These are phyloP conservation scores for Peromyscus polionotus DNA, from an alignment of 2,113 vertebrate genomes.

Conservation along the genomic window DNA sequence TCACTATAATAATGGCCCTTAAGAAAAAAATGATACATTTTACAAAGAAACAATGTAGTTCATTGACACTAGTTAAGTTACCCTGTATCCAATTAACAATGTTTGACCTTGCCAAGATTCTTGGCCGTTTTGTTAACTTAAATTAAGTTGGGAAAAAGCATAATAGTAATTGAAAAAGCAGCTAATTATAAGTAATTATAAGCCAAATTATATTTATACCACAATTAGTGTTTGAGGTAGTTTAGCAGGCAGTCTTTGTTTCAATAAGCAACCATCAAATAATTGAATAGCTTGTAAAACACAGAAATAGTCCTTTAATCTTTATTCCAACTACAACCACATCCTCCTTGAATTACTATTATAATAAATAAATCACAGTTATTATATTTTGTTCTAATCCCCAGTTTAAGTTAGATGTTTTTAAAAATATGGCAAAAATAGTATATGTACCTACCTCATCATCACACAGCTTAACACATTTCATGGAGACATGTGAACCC, in stretches of 20 bases:
- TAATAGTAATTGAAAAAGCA: slow-evolving; percentile 79
- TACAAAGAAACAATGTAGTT: slow-evolving; percentile 58
- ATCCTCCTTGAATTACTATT: slow-evolving; percentile 69
- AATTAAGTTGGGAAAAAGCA: slow-evolving; percentile 74
- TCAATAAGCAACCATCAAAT: slow-evolving; percentile 80
- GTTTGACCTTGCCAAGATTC: slow-evolving; percentile 75
- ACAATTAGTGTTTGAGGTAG: slow-evolving; percentile 82
- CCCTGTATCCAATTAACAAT: slow-evolving; percentile 69
- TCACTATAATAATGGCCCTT: slow-evolving; percentile 34
- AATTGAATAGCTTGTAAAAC: slow-evolving; percentile 81
- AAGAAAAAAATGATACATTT: slow-evolving; percentile 48
- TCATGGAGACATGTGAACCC: slow-evolving; percentile 40
- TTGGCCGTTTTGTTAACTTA: slow-evolving; percentile 78
- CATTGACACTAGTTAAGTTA: slow-evolving; percentile 64
- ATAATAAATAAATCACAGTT: slow-evolving; percentile 67
- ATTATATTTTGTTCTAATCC: slow-evolving; percentile 71
- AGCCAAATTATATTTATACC: slow-evolving; percentile 80
- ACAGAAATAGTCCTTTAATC: slow-evolving; percentile 78
- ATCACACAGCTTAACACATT: slow-evolving; percentile 64
- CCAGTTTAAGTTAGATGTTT: slow-evolving; percentile 64
- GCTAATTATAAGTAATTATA: slow-evolving; percentile 84
- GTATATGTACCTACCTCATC: background rate
- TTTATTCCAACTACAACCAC: slow-evolving; percentile 75
- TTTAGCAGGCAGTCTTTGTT: slow-evolving; percentile 73
- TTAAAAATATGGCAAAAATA: slow-evolving; percentile 61